Evolutionary conservation across 2,113 vertebrate species (phyloP), one percentile per base, ranked within the genome.

Genomic region (Sialia sialis): DNA sequence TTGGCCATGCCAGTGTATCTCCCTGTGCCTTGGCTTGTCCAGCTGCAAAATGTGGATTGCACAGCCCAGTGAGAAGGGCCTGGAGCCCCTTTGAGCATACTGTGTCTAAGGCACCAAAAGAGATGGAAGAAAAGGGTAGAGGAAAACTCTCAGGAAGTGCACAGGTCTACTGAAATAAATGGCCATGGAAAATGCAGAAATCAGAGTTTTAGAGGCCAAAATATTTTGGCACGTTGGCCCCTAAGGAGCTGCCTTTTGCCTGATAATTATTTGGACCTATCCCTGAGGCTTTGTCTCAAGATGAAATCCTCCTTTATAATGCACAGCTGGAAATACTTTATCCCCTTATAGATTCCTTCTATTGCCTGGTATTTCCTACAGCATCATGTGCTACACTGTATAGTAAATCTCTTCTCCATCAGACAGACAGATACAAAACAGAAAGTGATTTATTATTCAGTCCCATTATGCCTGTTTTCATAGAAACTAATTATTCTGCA

Each of bases 401-500:
- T 55, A 92, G 96, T 91, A 97, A 98, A 97, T 98, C 97, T 98
- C 95, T 95, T 88, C 66, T 96, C 96, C 93, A 98, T 98, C 98
- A 97, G 97, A 97, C 59, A 10, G 93, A 97, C 97, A 96, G 96
- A 95, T 97, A 93, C 87, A 96, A 98, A 98, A 95, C 95, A 95
- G 97, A 96, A 97, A 94, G 92, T 97, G 97, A 98, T 98, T 98
- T 98, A 98, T 98, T 98, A 98, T 98, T 98, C 98, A 96, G 95
- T 96, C 92, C 97, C 96, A 98, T 98, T 98, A 97, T 97, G 98
- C 97, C 97, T 97, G 94, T 98, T 98, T 98, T 98, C 96, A 97
- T 97, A 98, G 97, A 98, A 98, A 98, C 98, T 98, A 98, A 98
- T 98, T 98, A 98, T 96, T 98, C 96, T 96, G 97, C 97, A 98